phyloP scores from a whole-genome alignment of 2,113 vertebrate genomes.

The Pterocles gutturalis region DNA sequence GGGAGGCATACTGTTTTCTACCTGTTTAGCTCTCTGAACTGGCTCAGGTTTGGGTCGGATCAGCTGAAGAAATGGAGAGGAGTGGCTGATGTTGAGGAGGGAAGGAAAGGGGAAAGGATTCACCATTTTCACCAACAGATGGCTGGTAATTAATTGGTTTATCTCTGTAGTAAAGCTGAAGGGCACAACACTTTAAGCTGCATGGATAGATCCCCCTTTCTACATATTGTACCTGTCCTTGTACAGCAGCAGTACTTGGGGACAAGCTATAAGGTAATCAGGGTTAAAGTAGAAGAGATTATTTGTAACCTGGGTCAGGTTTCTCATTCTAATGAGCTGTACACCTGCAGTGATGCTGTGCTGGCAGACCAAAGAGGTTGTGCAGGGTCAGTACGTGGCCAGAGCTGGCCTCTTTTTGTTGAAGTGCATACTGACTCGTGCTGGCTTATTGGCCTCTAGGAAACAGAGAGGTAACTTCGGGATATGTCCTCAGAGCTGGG shows the following conservation, averaged over 20 bases:
- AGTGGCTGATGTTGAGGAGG: background rate
- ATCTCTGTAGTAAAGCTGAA: background rate
- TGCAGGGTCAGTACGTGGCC: background rate
- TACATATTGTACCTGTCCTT: background rate
- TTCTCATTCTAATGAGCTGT: background rate
- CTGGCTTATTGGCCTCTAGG: background rate
- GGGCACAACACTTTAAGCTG: background rate
- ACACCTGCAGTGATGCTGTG: background rate
- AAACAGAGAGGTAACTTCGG: background rate
- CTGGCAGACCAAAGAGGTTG: background rate
- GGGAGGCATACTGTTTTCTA: background rate
- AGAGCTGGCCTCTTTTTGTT: background rate
- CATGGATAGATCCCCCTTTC: background rate
- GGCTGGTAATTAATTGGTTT: background rate
- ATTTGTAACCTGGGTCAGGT: background rate
- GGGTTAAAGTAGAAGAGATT: background rate
- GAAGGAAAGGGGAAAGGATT: background rate
- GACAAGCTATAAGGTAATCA: background rate
- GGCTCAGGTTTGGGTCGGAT: background rate
- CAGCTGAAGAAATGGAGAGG: background rate
- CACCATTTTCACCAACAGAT: background rate
- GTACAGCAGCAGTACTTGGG: background rate
- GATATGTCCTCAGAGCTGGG: background rate
- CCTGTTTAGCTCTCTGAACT: background rate
- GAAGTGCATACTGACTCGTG: background rate